phyloP scores from a whole-genome alignment of 2,113 vertebrate genomes.

The Corvus moneduloides region DNA sequence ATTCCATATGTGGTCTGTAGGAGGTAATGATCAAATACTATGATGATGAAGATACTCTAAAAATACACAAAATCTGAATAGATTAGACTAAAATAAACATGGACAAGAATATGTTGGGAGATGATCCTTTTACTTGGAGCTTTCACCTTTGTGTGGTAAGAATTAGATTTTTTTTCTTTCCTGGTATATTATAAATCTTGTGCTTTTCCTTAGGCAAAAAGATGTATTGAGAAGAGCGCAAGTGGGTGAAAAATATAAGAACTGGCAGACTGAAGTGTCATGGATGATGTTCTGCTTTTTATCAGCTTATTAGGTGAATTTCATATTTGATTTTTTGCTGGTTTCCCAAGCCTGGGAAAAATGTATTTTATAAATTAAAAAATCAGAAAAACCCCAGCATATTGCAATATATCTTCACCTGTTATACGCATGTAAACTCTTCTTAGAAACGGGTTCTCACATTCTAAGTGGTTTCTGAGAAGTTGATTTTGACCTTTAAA shows the following conservation, averaged over 20 bases:
- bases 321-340: not conserved
- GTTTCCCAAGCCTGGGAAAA: not conserved
- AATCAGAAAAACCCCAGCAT: not conserved
- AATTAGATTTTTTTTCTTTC: not conserved
- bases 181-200: not conserved
- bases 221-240: not conserved
- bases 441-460: not conserved
- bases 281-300: not conserved
- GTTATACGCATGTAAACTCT: not conserved
- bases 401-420: not conserved
- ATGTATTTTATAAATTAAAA: not conserved
- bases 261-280: not conserved
- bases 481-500: not conserved
- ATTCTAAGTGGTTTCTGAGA: not conserved
- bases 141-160: not conserved
- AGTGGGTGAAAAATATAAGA: not conserved
- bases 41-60: not conserved
- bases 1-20: not conserved
- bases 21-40: not conserved
- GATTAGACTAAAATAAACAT: conserved; percentile 2
- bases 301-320: not conserved
- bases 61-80: not conserved
- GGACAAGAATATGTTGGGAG: not conserved
- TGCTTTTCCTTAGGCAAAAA: not conserved
- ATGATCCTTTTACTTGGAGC: not conserved